Evolutionary conservation across 2,888 invertebrate species (phyloP).

Genomic region (Myopa testacea): DNA sequence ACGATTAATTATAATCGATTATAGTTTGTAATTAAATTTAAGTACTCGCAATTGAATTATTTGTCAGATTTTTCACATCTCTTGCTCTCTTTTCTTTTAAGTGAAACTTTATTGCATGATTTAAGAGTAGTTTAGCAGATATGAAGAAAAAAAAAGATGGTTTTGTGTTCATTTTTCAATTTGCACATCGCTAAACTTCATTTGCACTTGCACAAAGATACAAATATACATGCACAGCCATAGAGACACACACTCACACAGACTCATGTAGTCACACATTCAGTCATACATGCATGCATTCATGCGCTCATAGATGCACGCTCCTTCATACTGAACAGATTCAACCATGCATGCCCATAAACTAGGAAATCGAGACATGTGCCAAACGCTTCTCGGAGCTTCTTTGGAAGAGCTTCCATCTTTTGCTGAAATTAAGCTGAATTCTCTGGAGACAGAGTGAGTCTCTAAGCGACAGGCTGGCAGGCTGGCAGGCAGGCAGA

Average conservation of each 20-base stretch:
- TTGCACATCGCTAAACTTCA: conserved; percentile 28
- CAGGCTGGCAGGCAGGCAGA: not conserved
- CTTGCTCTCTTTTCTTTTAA: not conserved
- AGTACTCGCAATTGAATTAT: not conserved
- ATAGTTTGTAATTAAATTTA: conserved; percentile 6
- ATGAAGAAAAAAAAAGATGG: conserved; percentile 3
- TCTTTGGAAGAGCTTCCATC: conserved; percentile 1
- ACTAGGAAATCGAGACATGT: not conserved
- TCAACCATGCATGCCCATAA: not conserved
- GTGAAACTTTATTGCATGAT: conserved; percentile 42
- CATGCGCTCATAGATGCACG: not conserved
- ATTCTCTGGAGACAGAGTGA: conserved; percentile 12
- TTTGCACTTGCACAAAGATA: conserved; percentile 9
- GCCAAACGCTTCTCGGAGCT: not conserved
- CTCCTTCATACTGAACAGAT: not conserved
- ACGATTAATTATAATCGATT: conserved; percentile 18
- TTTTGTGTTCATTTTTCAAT: conserved; percentile 32
- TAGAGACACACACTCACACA: not conserved
- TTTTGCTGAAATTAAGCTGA: conserved; percentile 10
- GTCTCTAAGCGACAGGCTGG: not conserved
- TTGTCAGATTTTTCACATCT: not conserved
- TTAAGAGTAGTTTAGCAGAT: conserved; percentile 34
- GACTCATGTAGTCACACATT: not conserved
- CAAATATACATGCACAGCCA: not conserved
- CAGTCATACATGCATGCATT: conserved; percentile 1